Conservation (phyloP, 2,797 vertebrate species). For the Podargus strigoides region DNA sequence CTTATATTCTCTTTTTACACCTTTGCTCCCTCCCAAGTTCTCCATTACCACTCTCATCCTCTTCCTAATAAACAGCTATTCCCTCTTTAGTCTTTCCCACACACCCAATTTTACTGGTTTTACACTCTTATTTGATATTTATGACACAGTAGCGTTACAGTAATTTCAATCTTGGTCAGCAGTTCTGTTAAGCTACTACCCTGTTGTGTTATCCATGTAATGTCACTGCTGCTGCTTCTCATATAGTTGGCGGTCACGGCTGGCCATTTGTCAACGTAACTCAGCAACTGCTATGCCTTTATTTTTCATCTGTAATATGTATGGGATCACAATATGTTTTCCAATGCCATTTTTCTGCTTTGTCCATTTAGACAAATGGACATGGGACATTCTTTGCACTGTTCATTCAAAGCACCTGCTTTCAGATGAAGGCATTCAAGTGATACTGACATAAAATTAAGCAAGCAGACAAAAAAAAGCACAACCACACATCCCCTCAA, state of each 20-base stretch:
- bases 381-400: neutral
- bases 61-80: neutral
- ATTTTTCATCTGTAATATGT: neutral
- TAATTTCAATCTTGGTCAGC: neutral
- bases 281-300: neutral
- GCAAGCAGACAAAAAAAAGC: neutral
- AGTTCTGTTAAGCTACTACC: neutral
- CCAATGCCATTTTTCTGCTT: neutral
- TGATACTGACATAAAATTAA: neutral
- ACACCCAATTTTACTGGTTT: neutral
- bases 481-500: neutral
- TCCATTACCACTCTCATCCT: fast-evolving
- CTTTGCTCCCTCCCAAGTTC: neutral
- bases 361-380: neutral
- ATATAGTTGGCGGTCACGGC: neutral
- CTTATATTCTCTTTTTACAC: neutral
- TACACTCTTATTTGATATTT: neutral
- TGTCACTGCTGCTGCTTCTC: neutral
- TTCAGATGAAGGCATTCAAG: neutral
- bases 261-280: neutral
- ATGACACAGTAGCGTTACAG: fast-evolving
- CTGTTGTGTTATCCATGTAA: neutral
- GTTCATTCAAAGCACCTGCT: neutral
- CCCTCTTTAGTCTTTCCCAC: neutral
- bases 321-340: neutral